Percentiles rank a stretch among this genome's conserved stretches.
Conservation (phyloP, 2,113 vertebrate genomes). For the Clarias macrocephalus region DNA sequence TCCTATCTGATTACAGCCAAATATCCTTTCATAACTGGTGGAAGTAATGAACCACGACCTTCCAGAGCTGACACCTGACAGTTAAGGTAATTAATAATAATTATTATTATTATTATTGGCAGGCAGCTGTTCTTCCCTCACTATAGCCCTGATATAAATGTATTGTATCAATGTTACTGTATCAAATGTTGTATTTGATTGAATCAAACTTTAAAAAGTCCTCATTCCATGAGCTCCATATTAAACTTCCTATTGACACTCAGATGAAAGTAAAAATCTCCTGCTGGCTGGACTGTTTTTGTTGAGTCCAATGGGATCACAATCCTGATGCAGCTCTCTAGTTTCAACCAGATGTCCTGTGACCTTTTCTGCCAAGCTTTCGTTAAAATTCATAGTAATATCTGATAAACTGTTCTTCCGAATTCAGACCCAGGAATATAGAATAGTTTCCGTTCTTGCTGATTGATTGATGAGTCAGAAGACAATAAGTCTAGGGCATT, state of each 20-base stretch:
- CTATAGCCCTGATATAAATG: not conserved
- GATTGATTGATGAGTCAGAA: slow-evolving; percentile 40
- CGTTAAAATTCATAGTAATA: not conserved
- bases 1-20: too few species aligned
- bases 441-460: slow-evolving; percentile 2
- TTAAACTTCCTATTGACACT: too few species aligned
- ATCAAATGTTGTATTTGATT: not conserved
- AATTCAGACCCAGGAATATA: not conserved
- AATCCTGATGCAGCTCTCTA: not conserved
- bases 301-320: not conserved
- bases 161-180: not conserved
- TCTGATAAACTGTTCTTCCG: not conserved
- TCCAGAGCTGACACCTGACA: too few species aligned
- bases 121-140: not conserved
- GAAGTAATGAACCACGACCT: too few species aligned
- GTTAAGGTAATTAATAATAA: too few species aligned
- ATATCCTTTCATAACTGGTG: too few species aligned
- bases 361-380: not conserved
- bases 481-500: not conserved
- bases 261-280: not conserved
- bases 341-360: not conserved
- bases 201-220: too few species aligned
- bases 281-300: not conserved
- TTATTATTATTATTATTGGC: too few species aligned
- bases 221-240: not conserved